phyloP scores from a whole-genome alignment of 2,113 vertebrate genomes.

The Picathartes gymnocephalus region DNA sequence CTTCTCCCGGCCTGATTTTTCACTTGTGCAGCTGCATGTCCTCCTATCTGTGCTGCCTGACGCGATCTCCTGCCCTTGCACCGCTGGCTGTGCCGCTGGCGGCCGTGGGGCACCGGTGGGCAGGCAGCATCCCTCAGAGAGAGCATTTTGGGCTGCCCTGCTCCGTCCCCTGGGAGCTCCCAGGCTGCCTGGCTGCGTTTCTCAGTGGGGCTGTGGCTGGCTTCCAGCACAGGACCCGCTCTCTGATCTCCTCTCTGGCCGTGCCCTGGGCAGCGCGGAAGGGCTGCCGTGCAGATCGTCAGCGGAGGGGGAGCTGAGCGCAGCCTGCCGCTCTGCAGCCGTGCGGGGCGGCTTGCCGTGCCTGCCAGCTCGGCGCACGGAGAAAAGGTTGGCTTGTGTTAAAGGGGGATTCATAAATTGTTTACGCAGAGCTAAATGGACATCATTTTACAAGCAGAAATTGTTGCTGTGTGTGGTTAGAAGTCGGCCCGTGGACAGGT shows the following conservation, averaged over 20 bases:
- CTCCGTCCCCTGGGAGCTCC: neutral
- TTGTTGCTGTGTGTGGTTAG: neutral
- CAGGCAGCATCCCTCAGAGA: neutral
- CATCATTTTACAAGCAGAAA: neutral
- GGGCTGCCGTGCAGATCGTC: neutral
- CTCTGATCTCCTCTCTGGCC: neutral
- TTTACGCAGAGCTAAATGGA: neutral
- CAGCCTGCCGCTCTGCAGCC: neutral
- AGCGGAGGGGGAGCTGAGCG: neutral
- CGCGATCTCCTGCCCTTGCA: neutral
- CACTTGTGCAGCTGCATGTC: neutral
- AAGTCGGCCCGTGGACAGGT: neutral
- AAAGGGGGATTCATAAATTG: neutral
- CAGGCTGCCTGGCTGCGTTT: neutral
- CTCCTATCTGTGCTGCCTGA: neutral
- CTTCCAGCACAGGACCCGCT: neutral
- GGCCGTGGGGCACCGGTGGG: neutral
- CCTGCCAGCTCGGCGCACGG: neutral
- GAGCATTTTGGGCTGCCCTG: neutral
- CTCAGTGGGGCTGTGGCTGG: neutral
- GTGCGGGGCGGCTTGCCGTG: neutral
- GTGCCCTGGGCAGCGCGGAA: fast-evolving
- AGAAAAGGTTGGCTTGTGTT: neutral
- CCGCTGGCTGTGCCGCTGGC: neutral
- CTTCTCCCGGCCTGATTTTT: neutral